These are phyloP conservation scores for Steinernema khuongi DNA, from an alignment of 1,140 invertebrate species.

Conservation along the genomic window DNA sequence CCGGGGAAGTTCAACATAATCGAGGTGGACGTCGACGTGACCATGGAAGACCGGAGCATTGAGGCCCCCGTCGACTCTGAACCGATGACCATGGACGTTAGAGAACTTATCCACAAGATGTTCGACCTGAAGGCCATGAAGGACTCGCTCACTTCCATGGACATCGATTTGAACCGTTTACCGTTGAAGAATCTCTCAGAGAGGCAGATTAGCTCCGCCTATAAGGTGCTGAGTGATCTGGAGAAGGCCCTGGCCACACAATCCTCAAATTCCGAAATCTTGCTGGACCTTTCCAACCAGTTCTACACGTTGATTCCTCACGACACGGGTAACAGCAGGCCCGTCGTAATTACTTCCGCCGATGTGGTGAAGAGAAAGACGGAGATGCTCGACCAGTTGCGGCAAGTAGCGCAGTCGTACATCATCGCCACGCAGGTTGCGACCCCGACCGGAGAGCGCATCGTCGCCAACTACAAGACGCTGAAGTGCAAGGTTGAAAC, in stretches of 20 bases:
- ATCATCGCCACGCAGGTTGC: slow-evolving; percentile 57
- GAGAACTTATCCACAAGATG: not conserved
- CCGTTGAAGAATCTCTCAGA: slow-evolving; percentile 4
- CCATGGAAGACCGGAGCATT: not conserved
- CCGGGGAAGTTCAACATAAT: not conserved
- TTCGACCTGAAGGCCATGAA: slow-evolving; percentile 4
- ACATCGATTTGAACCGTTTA: not conserved
- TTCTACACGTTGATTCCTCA: slow-evolving; percentile 64
- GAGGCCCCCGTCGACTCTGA: not conserved
- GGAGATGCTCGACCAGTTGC: slow-evolving; percentile 62
- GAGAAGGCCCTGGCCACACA: not conserved
- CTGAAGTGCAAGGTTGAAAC: slow-evolving; percentile 59
- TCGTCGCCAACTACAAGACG: slow-evolving; percentile 60
- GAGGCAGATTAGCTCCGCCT: not conserved
- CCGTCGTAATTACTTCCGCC: slow-evolving; percentile 56
- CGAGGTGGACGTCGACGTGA: not conserved
- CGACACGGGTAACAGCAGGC: slow-evolving; percentile 60
- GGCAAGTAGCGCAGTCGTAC: slow-evolving; percentile 61
- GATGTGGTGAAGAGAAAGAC: slow-evolving; percentile 60
- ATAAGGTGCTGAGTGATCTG: not conserved
- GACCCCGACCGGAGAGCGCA: slow-evolving; percentile 52
- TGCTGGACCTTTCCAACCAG: slow-evolving; percentile 53
- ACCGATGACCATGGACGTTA: not conserved
- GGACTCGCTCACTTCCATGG: not conserved
- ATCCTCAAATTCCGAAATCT: not conserved